Evolutionary conservation across 2,113 vertebrate species (phyloP), one percentile per base, ranked within the genome.

Genomic region (Sebastes schlegelii): DNA sequence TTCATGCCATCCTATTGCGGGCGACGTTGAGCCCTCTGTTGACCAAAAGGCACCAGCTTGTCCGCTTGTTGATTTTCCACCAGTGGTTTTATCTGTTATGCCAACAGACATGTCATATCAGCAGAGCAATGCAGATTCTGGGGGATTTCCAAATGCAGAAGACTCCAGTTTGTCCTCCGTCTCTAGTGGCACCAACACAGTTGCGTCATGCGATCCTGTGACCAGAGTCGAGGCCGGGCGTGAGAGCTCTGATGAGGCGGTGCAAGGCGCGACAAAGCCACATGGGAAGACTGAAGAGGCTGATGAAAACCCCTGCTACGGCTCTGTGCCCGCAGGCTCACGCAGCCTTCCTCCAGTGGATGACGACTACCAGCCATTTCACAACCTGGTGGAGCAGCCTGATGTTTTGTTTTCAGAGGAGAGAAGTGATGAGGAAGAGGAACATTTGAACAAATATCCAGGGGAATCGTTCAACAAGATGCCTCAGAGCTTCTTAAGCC

Each of bases 341-440:
- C n/a, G 8, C 5, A 7, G 23, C 46, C 63, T 60, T 23, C 67
- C 84, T 48, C 17, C 23, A 48, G 63, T 88, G 34, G 82, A 82
- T 4, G 60, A 71, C 1, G 55, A 34, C 76, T 94, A 92, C 82
- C 89, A 92, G 40, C n/a, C 87, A 12, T 75, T 93, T 86, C 79
- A 74, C 13, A 84, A 12, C 58, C 62, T 87, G 4, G 52, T 77
- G 26, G 52, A 79, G 46, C 48, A 74, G 61, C 40, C 48, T 19
- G 74, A 58, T 45, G 7, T 55, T 61, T 57, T 62, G 43, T 21
- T 45, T 60, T 23, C 75, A 46, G 69, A 63, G 4, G 8, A 70
- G 62, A 61, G 3, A 26, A n/a, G n/a, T 3, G 12, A 2, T 9
- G 76, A 79, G 21, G 14, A 49, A 0, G 4, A 67, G 21, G 51